Conservation (phyloP, 2,797 vertebrate genomes). For the Fistularia commersonii region DNA sequence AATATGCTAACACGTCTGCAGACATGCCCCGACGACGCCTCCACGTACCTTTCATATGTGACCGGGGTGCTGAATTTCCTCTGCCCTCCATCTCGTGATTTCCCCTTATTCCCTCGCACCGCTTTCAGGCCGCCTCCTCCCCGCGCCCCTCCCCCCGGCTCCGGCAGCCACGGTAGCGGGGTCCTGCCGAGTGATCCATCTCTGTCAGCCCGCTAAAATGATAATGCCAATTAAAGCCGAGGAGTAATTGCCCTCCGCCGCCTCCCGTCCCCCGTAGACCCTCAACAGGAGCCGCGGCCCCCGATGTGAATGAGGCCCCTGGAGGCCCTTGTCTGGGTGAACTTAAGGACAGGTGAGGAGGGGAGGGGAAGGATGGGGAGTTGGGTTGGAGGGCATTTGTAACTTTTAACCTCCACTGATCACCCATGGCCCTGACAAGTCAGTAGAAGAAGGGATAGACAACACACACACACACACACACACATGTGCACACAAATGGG, state of each 20-base stretch:
- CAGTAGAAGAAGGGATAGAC: slow-evolving; percentile 42
- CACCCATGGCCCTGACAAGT: slow-evolving; percentile 72
- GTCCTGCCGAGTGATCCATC: slow-evolving; percentile 83
- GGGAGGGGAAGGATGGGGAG: slow-evolving; percentile 23
- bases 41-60: slow-evolving; percentile 20
- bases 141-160: slow-evolving; percentile 8
- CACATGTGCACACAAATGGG: slow-evolving; percentile 6
- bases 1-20: slow-evolving; percentile 9
- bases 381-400: slow-evolving; percentile 58
- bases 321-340: slow-evolving; percentile 45
- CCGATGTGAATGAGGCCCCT: slow-evolving; percentile 79
- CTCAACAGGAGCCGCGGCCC: slow-evolving; percentile 71
- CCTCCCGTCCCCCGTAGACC: slow-evolving; percentile 65
- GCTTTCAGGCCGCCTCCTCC: not conserved
- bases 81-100: slow-evolving; percentile 27
- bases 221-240: slow-evolving; percentile 94
- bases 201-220: slow-evolving; percentile 91
- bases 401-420: slow-evolving; percentile 81
- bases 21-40: slow-evolving; percentile 21
- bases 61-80: slow-evolving; percentile 43
- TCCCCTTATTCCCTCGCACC: slow-evolving; percentile 11
- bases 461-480: slow-evolving; percentile 38
- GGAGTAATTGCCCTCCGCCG: slow-evolving; percentile 85
- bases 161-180: slow-evolving; percentile 46
- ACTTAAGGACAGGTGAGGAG: slow-evolving; percentile 51